Percentiles rank a stretch among this genome's conserved stretches.
phyloP scores from a whole-genome alignment of 2,888 invertebrate genomes.

The Rosalia funebris region DNA sequence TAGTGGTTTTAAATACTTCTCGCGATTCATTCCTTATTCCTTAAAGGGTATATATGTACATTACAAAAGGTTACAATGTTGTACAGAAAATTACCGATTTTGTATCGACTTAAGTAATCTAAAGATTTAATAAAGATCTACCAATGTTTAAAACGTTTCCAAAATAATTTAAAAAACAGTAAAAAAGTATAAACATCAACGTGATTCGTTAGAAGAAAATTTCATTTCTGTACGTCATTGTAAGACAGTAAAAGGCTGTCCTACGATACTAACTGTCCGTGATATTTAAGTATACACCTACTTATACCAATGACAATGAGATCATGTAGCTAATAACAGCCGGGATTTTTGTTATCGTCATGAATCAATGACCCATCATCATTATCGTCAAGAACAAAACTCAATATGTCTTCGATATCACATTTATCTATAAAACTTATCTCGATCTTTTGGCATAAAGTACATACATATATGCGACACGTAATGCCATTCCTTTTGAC shows the following conservation, averaged over 20 bases:
- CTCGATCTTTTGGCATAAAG: too few relatives aligned
- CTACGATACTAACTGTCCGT: not conserved
- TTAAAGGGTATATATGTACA: constrained; percentile 5
- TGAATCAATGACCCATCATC: not conserved
- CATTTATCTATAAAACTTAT: too few relatives aligned
- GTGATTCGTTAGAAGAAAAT: not conserved
- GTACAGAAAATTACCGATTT: constrained; percentile 13
- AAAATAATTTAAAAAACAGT: constrained; percentile 4
- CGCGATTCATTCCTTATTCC: constrained; percentile 12
- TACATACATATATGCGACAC: too few relatives aligned
- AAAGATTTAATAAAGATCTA: not conserved
- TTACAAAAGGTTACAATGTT: constrained; percentile 15
- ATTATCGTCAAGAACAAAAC: too few relatives aligned
- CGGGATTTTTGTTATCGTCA: not conserved
- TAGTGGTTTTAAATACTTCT: constrained; percentile 23
- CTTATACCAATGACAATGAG: not conserved
- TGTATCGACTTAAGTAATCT: not conserved
- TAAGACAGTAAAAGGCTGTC: constrained; percentile 1
- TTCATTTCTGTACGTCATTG: not conserved
- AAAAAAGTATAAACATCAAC: constrained; percentile 11
- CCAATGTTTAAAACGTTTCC: not conserved
- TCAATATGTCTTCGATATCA: too few relatives aligned
- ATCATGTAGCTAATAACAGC: not conserved
- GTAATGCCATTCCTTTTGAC: too few relatives aligned
- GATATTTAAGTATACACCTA: not conserved